These are phyloP conservation scores for Drosophila crucigera DNA, from an alignment of 2,888 invertebrate species.

Conservation along the genomic window DNA sequence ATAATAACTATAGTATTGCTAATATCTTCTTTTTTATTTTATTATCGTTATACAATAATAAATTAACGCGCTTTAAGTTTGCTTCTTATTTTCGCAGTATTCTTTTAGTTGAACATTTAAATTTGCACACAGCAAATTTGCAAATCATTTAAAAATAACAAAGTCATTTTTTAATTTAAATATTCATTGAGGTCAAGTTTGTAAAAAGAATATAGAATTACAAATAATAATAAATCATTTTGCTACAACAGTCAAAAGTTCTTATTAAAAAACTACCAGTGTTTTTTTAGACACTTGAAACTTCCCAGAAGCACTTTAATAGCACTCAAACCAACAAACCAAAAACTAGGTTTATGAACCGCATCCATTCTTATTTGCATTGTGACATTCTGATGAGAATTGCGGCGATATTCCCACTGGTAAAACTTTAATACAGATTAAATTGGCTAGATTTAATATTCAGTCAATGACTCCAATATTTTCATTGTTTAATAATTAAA, in stretches of 20 bases:
- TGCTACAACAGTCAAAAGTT: not conserved
- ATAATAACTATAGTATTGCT: too few relatives aligned
- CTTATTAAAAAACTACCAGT: too few relatives aligned
- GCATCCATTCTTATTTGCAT: not conserved
- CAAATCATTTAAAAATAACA: not conserved
- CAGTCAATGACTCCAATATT: conserved; percentile 14
- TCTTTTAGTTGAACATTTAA: not conserved
- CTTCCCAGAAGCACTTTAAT: not conserved
- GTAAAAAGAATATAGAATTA: not conserved
- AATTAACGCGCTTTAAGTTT: not conserved
- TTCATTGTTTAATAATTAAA: not conserved
- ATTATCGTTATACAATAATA: not conserved
- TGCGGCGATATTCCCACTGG: not conserved
- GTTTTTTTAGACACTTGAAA: not conserved
- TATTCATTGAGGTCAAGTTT: not conserved
- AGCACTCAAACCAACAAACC: not conserved
- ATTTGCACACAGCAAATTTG: not conserved
- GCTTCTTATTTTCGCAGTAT: not conserved
- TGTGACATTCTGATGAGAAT: not conserved
- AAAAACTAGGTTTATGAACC: not conserved
- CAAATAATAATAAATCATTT: not conserved
- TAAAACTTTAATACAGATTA: not conserved
- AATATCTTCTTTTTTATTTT: too few relatives aligned
- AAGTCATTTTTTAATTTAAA: not conserved
- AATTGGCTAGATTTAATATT: conserved; percentile 3